phyloP scores from a whole-genome alignment of 2,888 invertebrate genomes.

The Synanthedon formicaeformis region DNA sequence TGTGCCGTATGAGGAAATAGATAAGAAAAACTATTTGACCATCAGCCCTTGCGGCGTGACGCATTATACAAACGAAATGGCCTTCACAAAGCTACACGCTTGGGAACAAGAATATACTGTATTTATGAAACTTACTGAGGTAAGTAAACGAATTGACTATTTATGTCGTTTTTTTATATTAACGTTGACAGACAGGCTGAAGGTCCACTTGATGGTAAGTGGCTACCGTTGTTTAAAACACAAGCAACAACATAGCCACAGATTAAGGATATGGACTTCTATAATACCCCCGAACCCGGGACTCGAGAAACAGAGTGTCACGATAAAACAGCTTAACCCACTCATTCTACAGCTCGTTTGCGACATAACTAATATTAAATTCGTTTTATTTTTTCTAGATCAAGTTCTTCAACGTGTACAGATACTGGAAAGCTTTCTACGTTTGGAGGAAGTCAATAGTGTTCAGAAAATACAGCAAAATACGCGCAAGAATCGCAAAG shows the following conservation, averaged over 20 bases:
- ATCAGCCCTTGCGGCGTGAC: slow-evolving; percentile 86
- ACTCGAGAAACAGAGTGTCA: no score
- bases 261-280: no score
- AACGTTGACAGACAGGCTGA: neutral
- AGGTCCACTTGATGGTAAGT: no score
- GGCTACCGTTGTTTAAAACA: no score
- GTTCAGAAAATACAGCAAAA: slow-evolving; percentile 74
- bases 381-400: slow-evolving; percentile 51
- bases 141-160: slow-evolving; percentile 24
- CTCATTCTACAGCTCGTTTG: no score
- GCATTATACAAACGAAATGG: slow-evolving; percentile 81
- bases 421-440: slow-evolving; percentile 84
- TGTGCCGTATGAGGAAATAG: slow-evolving; percentile 77
- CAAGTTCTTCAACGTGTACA: slow-evolving; percentile 75
- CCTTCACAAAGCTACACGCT: slow-evolving; percentile 79
- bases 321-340: no score
- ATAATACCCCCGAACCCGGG: no score
- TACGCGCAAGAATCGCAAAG: slow-evolving; percentile 72
- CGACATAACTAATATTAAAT: neutral
- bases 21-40: slow-evolving; percentile 80
- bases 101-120: slow-evolving; percentile 89
- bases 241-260: neutral
- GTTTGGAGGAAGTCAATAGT: slow-evolving; percentile 82
- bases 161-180: neutral
- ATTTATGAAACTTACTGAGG: slow-evolving; percentile 81